Percentiles rank a stretch among this genome's conserved stretches.
These are phyloP conservation scores for Grantiella picta DNA, from an alignment of 2,113 vertebrate species.

Conservation along the genomic window DNA sequence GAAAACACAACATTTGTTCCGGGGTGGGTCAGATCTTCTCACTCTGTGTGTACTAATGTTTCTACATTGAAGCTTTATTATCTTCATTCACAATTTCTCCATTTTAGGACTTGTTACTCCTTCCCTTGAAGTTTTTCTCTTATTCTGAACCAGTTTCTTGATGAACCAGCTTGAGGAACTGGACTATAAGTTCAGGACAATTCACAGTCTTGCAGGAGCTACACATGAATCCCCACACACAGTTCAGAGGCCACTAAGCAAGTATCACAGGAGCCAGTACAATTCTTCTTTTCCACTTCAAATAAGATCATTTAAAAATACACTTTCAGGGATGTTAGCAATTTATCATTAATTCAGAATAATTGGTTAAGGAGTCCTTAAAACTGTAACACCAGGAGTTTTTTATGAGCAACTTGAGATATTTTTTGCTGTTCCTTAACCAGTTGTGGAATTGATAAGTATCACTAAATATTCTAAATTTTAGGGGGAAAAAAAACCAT, in stretches of 20 bases:
- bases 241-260: neutral
- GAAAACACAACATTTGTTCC: neutral
- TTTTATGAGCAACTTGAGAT: neutral
- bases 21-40: neutral
- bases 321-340: neutral
- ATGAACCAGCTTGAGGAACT: neutral
- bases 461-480: neutral
- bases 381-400: neutral
- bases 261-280: neutral
- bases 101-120: neutral
- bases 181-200: neutral
- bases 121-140: neutral
- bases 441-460: neutral
- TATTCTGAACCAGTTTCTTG: neutral
- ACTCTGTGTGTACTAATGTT: neutral
- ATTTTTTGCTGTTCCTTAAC: neutral
- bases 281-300: neutral
- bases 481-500: fast-evolving
- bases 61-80: neutral
- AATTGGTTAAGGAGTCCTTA: neutral
- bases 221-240: neutral
- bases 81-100: neutral
- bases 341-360: neutral
- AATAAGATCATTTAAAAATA: neutral
- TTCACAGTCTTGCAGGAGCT: neutral